A percentile compares a stretch with the other conserved stretches of the same genome.
Evolutionary conservation across 2,888 invertebrate species (phyloP).

Genomic region (Ceraclea dissimilis): DNA sequence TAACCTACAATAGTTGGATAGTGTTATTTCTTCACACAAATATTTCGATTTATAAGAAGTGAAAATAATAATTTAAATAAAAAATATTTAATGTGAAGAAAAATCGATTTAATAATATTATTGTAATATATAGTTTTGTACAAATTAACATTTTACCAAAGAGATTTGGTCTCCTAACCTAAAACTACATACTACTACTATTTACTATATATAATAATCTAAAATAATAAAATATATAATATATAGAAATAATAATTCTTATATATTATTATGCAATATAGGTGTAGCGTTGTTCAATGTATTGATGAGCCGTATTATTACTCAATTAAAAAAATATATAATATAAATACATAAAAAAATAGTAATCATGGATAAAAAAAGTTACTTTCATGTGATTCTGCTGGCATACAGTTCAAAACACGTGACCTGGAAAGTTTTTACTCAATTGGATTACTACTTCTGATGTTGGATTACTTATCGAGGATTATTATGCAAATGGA

Average conservation of each 20-base stretch:
- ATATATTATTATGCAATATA: not conserved
- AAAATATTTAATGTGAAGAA: constrained; percentile 4
- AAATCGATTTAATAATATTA: not conserved
- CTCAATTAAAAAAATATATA: not conserved
- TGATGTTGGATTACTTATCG: no score
- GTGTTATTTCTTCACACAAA: constrained; percentile 4
- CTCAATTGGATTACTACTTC: no score
- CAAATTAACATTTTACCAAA: constrained; percentile 51
- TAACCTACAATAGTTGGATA: not conserved
- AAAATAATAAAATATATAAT: not conserved
- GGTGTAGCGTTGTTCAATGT: not conserved
- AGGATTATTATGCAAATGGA: no score
- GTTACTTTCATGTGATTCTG: no score
- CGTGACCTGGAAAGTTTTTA: no score
- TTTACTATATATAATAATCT: not conserved
- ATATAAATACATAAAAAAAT: not conserved
- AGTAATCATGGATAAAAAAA: no score
- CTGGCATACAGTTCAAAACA: no score
- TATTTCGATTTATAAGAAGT: constrained; percentile 11
- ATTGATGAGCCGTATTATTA: not conserved
- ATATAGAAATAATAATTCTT: not conserved
- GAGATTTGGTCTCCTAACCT: constrained; percentile 53
- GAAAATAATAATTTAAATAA: constrained; percentile 7
- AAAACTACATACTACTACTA: constrained; percentile 30
- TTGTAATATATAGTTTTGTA: constrained; percentile 44